Percentiles rank a stretch among this genome's conserved stretches.
These are phyloP conservation scores for Sogatella furcifera DNA, from an alignment of 1,140 invertebrate species.

Conservation along the genomic window DNA sequence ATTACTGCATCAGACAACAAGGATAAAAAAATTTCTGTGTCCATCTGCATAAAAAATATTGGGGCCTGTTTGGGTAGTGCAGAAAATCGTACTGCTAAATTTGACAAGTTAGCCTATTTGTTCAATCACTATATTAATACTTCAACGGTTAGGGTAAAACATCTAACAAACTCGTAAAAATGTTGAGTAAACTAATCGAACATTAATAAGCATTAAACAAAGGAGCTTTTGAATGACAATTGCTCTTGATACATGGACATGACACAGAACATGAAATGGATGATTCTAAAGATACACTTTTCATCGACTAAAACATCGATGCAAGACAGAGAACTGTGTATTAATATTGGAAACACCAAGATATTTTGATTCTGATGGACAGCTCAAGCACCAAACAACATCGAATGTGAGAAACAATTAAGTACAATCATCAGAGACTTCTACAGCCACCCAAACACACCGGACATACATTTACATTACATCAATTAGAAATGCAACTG, in stretches of 20 bases:
- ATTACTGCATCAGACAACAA: too few relatives aligned
- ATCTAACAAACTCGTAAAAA: not conserved
- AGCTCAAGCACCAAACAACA: constrained; percentile 17
- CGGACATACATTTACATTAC: not conserved
- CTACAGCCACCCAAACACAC: constrained; percentile 17
- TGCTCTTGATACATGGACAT: not conserved
- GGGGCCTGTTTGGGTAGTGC: constrained; percentile 2
- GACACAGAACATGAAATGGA: not conserved
- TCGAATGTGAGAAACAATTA: constrained; percentile 12
- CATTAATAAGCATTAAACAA: constrained; percentile 3
- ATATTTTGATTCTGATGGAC: constrained; percentile 14
- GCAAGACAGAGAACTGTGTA: not conserved
- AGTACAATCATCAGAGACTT: constrained; percentile 13
- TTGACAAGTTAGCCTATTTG: too few relatives aligned
- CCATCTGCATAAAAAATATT: not conserved
- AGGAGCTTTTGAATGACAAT: constrained; percentile 13
- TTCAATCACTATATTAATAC: not conserved
- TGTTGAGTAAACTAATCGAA: not conserved
- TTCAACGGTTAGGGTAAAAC: not conserved
- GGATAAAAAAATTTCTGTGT: not conserved
- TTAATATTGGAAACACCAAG: constrained; percentile 11
- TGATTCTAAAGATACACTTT: not conserved
- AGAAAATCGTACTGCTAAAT: not conserved
- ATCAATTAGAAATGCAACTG: not conserved
- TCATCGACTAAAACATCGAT: not conserved